Base-by-base conservation (phyloP, 2,797 vertebrate genomes). In the Anguilla obscura region DNA sequence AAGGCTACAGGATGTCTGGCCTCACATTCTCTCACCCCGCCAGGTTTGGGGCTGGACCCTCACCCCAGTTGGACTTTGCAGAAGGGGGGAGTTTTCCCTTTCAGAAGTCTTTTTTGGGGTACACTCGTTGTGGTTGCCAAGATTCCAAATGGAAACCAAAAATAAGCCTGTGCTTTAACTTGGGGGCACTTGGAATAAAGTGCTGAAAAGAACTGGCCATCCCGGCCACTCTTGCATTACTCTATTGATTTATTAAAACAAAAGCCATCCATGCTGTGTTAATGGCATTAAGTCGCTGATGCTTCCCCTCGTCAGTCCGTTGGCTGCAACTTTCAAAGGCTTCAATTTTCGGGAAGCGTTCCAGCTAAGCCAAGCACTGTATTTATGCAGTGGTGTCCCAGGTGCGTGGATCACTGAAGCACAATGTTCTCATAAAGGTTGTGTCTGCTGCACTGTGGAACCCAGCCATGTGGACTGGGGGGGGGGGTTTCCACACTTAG, bases 391-490 rank as follows among this genome's bases (percentile, higher is more conserved):
- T 9, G 14, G 66, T 12, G 45, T 8, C 63, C 30, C 66, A 74
- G 24, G 63, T 86, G 56, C 56, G 8, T 89, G 88, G 45, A 48
- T 86, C 76, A 84, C 27, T 84, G 48, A 80, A 18, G 40, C 24
- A 48, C 60, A 21, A 18, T 66, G 21, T 83, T 86, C 80, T 54
- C 84, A 45, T 18, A 48, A 1, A 8, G 12, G 36, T 16, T 36
- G 0, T n/a, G n/a, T 82, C 45, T 50, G 74, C 79, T 82, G 45
- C 21, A 5, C 76, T 21, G 3, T 16, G 16, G 16, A 16, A 80
- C 36, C 16, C 36, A 18, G 76, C 76, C 40, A 24, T 45, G 76
- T 3, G 36, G 16, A 24, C 58, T 63, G 76, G 36, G 76, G 40
- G 40, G 40, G 36, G 36, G 30, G 66, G 33, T 24, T 40, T 45